phyloP scores from a whole-genome alignment of 2,888 invertebrate genomes.

The Melieria picta region DNA sequence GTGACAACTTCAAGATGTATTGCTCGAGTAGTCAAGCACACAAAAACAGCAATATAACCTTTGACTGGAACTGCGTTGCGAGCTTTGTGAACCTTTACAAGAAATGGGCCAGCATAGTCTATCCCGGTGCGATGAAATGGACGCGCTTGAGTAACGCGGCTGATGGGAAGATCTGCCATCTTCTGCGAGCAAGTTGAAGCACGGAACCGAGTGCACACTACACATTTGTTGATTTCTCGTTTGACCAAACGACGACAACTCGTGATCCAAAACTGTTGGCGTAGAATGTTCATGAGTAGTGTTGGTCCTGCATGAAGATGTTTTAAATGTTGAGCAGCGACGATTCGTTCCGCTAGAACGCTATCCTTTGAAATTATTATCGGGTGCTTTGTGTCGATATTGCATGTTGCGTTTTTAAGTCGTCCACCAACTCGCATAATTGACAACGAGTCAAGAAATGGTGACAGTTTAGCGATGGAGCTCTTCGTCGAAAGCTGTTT shows the following conservation, averaged over 20 bases:
- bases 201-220: not conserved
- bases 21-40: constrained; percentile 26
- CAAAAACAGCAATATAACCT: constrained; percentile 2
- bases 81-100: too few species aligned
- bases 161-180: not conserved
- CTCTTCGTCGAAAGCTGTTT: not conserved
- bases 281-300: constrained; percentile 15
- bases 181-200: constrained; percentile 10
- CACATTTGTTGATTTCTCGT: not conserved
- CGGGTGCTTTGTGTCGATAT: constrained; percentile 2
- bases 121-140: not conserved
- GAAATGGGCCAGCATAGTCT: not conserved
- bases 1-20: constrained; percentile 25
- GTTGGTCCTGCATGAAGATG: constrained; percentile 16
- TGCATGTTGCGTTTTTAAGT: constrained; percentile 1
- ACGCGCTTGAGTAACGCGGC: not conserved
- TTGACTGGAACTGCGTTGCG: too few species aligned
- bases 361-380: constrained; percentile 13
- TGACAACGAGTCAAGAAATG: constrained; percentile 12
- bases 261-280: constrained; percentile 18
- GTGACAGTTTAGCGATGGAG: constrained; percentile 12
- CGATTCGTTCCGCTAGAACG: constrained; percentile 17
- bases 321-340: constrained; percentile 8
- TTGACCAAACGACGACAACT: constrained; percentile 10
- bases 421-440: constrained; percentile 17